Conservation (phyloP, 2,797 vertebrate species). For the Labeo calbasu region DNA sequence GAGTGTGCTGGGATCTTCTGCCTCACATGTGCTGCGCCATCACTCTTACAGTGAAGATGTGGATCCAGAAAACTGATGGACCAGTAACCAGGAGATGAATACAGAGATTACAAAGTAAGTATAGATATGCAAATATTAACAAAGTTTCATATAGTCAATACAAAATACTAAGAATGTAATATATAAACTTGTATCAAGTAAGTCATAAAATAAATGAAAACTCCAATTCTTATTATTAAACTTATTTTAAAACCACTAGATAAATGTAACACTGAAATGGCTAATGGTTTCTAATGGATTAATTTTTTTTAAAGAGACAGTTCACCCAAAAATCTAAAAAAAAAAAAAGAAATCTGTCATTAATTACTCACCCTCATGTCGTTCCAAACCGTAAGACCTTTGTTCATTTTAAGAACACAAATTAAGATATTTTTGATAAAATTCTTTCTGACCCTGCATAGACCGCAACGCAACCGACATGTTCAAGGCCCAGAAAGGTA, state of each 20-base stretch:
- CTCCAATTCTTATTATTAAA: background rate
- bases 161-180: background rate
- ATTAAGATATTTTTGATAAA: no score
- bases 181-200: background rate
- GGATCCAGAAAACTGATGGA: conserved; percentile 27
- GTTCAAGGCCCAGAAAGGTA: no score
- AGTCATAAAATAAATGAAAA: background rate
- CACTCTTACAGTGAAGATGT: conserved; percentile 78
- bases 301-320: background rate
- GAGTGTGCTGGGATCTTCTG: conserved; percentile 79
- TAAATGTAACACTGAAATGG: background rate
- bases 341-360: no score
- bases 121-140: background rate
- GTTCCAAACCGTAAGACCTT: no score
- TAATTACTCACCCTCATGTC: no score
- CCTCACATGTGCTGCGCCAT: conserved; percentile 78
- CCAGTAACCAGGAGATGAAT: background rate
- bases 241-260: background rate
- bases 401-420: no score
- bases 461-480: no score
- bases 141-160: background rate
- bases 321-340: no score
- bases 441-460: no score
- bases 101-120: background rate
- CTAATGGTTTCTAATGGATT: background rate